Evolutionary conservation across 2,113 vertebrate species (phyloP).

Genomic region (Rhinolophus ferrumequinum): DNA sequence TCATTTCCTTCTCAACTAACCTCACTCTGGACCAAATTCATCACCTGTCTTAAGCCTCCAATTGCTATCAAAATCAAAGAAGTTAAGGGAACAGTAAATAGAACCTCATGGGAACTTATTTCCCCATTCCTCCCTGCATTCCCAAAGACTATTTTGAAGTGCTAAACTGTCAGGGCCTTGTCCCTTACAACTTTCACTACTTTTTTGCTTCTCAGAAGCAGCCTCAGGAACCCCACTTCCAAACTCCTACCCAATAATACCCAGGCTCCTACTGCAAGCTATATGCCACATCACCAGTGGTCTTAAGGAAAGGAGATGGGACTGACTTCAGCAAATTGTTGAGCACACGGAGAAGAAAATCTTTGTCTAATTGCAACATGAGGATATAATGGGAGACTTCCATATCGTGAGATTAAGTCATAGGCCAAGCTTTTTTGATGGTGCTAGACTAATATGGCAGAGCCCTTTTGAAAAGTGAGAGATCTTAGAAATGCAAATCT

Average conservation of each 20-base stretch:
- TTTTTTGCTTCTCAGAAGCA: slow-evolving; percentile 11
- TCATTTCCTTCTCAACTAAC: slow-evolving; percentile 79
- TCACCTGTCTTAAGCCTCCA: slow-evolving; percentile 66
- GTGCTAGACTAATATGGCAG: background rate
- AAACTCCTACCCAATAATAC: no score
- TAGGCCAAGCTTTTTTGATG: background rate
- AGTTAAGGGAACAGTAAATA: background rate
- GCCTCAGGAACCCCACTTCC: background rate
- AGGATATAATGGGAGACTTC: background rate
- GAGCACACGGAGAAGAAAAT: background rate
- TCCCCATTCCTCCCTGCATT: background rate
- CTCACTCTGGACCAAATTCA: slow-evolving; percentile 74
- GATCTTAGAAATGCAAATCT: background rate
- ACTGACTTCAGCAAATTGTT: background rate
- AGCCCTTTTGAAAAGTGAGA: background rate
- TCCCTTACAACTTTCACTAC: background rate
- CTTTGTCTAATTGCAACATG: background rate
- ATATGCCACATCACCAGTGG: background rate
- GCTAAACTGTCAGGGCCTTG: background rate
- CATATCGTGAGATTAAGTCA: background rate
- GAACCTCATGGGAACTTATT: background rate
- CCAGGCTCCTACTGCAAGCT: no score
- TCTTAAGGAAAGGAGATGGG: background rate
- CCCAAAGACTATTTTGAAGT: background rate
- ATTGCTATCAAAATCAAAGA: slow-evolving; percentile 62